Base-by-base conservation (phyloP, 2,113 vertebrate species). In the Pomatorhinus ruficollis region DNA sequence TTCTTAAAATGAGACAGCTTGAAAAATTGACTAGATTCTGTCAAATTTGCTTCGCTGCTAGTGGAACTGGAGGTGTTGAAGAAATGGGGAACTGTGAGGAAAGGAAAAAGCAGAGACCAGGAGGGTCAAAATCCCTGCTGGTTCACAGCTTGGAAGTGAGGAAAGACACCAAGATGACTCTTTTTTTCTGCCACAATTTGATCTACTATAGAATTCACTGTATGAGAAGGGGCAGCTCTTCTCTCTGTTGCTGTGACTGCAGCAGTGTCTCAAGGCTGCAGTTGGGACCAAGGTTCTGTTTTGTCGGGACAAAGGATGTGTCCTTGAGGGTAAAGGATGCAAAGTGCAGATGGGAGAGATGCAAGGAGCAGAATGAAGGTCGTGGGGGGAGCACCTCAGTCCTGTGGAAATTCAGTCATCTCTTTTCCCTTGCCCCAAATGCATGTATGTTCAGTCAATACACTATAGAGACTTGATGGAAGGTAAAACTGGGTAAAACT, bases 11-110 rank as follows among this genome's bases (percentile, higher is more conserved):
- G 76, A 90, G 79, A 89, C 70, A 49, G 56, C 72, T 90, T 94
- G 86, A 93, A 95, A 94, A 95, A 87, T 82, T 87, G 65, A 93
- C 64, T 53, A 89, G 49, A 79, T 95, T 93, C 85, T 95, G 86
- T 78, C 69, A 87, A 75, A 82, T 81, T 76, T 77, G 25, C 37
- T 91, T 75, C 6, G 5, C 61, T 90, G 68, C 44, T 75, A 75
- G 45, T 81, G 52, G 42, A 88, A 45, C 45, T 68, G 50, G 52
- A 91, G 64, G 92, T 92, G 94, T 91, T 70, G 54, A 86, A 87
- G 59, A 90, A 88, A 83, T 0, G 2, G 21, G 57, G 63, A 94
- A 28, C 74, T 90, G 93, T 81, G 83, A 94, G 45, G 72, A 93
- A 90, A 60, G 50, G 54, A 79, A 91, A 65, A 76, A 79, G 63